These are phyloP conservation scores for Pelobates fuscus DNA, from an alignment of 2,113 vertebrate species.

Conservation along the genomic window DNA sequence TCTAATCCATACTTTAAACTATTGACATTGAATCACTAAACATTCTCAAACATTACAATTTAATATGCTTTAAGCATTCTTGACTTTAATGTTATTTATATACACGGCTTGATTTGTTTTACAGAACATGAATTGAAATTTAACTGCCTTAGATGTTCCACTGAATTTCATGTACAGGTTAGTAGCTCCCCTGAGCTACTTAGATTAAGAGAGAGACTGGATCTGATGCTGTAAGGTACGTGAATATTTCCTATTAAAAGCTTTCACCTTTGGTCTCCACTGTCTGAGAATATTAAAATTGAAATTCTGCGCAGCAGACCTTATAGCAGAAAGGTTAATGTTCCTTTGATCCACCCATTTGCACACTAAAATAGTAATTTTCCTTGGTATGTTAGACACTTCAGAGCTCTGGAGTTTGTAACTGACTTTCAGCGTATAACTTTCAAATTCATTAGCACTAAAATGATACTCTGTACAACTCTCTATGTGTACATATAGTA, in stretches of 20 bases:
- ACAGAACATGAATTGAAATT: not conserved
- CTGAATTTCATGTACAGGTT: not conserved
- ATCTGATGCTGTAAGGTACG: not conserved
- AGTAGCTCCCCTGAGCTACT: not conserved
- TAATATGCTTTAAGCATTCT: not conserved
- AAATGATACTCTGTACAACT: not conserved
- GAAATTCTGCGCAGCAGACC: not conserved
- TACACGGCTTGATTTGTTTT: not conserved
- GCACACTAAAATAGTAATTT: conserved; percentile 6
- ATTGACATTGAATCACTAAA: too few species aligned
- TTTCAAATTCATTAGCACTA: conserved; percentile 6
- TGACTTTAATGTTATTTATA: not conserved
- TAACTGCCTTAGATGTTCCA: not conserved
- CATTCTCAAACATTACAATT: too few species aligned
- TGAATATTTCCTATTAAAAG: conserved; percentile 3
- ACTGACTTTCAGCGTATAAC: not conserved
- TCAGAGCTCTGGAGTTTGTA: not conserved
- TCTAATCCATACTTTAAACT: too few species aligned
- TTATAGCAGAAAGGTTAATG: conserved; percentile 16
- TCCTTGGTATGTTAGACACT: not conserved
- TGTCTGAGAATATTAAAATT: conserved; percentile 4
- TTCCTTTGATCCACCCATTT: conserved; percentile 2
- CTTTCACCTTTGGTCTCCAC: conserved; percentile 11
- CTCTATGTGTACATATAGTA: not conserved
- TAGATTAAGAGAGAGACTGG: not conserved